Conservation (phyloP, 2,888 invertebrate species). For the Tipula vernalis region DNA sequence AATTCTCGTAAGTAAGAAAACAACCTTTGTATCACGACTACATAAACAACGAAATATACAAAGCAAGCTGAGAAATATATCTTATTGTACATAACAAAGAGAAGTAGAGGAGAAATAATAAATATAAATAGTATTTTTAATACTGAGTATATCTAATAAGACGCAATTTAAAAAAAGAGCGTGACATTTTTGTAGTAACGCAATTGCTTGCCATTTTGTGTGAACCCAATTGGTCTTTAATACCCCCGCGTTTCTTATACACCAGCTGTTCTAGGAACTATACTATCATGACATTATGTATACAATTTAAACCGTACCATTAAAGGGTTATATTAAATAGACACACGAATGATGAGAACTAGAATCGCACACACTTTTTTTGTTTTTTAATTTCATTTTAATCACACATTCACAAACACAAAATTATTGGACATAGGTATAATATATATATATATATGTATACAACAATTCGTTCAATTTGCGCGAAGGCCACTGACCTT, state of each 20-base stretch:
- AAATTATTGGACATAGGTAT: not conserved
- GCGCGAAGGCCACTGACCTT: not conserved
- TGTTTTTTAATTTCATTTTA: not conserved
- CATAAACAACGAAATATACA: not conserved
- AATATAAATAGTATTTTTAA: not conserved
- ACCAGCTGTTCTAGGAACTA: not conserved
- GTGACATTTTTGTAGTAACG: not conserved
- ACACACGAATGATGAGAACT: not conserved
- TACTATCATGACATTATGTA: not conserved
- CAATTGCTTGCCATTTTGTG: not conserved
- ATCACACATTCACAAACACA: not conserved
- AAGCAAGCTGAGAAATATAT: not conserved
- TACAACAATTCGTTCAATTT: not conserved
- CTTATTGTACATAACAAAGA: not conserved
- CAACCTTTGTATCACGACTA: not conserved
- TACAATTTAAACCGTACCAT: not conserved
- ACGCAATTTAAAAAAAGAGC: conserved; percentile 6
- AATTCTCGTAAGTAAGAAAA: not conserved
- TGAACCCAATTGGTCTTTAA: not conserved
- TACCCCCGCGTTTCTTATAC: not conserved
- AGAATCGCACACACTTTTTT: not conserved
- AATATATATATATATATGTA: no score
- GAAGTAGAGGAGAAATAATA: not conserved
- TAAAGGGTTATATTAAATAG: not conserved
- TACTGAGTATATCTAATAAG: not conserved